These are phyloP conservation scores for Trichomalopsis sarcophagae DNA, from an alignment of 1,140 invertebrate genomes.

Conservation along the genomic window DNA sequence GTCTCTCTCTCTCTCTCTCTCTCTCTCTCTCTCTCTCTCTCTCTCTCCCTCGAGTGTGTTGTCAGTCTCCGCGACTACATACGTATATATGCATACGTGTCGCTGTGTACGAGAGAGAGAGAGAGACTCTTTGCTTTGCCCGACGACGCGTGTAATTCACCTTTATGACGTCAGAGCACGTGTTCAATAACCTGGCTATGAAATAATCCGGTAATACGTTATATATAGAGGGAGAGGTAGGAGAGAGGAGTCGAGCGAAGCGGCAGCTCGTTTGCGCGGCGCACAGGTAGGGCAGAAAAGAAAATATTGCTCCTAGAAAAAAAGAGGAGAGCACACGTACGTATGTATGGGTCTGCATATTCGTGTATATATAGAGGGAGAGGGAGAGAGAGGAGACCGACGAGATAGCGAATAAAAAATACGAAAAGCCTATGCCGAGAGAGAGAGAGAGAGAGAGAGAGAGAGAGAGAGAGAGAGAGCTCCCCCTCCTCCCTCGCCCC, in stretches of 20 bases:
- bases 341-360: neutral
- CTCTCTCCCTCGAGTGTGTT: neutral
- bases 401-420: conserved; percentile 1
- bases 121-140: conserved; percentile 65
- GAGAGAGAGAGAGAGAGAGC: too few relatives aligned
- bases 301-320: conserved; percentile 19
- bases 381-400: neutral
- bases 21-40: neutral
- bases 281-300: conserved; percentile 16
- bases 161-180: conserved; percentile 71
- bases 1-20: neutral
- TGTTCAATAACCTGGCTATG: conserved; percentile 57
- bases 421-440: neutral
- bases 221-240: conserved; percentile 32
- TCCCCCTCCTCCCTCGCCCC: too few relatives aligned
- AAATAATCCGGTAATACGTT: conserved; percentile 51
- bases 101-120: neutral
- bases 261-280: neutral
- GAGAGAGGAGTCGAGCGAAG: neutral
- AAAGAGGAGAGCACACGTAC: neutral
- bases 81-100: neutral
- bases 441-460: too few relatives aligned
- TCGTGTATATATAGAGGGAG: neutral
- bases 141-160: conserved; percentile 70
- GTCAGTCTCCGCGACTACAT: neutral